Conservation (phyloP, 1,140 invertebrate genomes). For the Plutomurus gul region DNA sequence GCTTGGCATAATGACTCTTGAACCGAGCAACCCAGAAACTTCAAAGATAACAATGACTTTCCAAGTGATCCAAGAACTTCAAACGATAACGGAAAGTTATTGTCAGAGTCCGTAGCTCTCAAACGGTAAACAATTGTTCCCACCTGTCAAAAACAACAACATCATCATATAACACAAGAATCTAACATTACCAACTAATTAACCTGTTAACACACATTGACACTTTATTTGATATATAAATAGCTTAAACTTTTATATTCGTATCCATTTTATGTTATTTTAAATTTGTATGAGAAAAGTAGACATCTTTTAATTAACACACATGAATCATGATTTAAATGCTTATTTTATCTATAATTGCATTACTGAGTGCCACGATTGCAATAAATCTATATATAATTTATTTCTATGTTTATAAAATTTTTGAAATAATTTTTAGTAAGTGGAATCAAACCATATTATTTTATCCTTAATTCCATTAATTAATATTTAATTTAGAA, state of each 20-base stretch:
- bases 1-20: conserved; percentile 59
- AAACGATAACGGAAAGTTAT: conserved; percentile 82
- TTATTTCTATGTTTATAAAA: neutral
- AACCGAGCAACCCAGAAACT: conserved; percentile 45
- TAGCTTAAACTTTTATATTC: too few species aligned
- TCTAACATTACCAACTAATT: neutral
- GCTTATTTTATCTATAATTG: too few species aligned
- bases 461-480: too few species aligned
- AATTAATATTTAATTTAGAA: too few species aligned
- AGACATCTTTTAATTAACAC: too few species aligned
- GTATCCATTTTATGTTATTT: too few species aligned
- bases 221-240: too few species aligned
- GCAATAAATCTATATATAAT: too few species aligned
- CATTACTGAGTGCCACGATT: too few species aligned
- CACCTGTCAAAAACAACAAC: conserved; percentile 57
- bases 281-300: too few species aligned
- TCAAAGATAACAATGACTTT: conserved; percentile 45
- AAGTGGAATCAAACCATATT: neutral
- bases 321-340: too few species aligned
- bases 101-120: conserved; percentile 81
- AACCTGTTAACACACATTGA: neutral
- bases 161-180: neutral
- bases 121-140: conserved; percentile 83
- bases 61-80: conserved; percentile 66
- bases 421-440: too few species aligned